Percentiles rank a stretch among this genome's conserved stretches.
Conservation (phyloP, 2,888 invertebrate genomes). For the Dioctria rufipes region DNA sequence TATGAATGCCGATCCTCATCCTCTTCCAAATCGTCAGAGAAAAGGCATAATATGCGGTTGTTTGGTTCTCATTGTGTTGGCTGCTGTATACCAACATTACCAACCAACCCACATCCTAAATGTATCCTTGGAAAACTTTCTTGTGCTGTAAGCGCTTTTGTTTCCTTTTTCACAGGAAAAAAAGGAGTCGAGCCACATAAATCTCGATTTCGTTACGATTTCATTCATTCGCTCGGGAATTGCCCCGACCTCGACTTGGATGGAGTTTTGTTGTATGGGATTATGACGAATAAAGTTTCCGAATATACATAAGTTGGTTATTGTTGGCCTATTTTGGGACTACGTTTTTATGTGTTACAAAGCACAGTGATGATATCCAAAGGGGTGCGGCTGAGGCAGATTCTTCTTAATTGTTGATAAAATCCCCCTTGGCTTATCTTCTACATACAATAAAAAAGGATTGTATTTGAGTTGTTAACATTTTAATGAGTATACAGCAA, state of each 20-base stretch:
- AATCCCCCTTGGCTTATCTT: not conserved
- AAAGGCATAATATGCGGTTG: not conserved
- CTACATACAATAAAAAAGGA: too few relatives aligned
- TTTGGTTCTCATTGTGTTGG: not conserved
- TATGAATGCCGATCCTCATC: not conserved
- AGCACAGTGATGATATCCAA: too few relatives aligned
- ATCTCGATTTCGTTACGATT: constrained; percentile 13
- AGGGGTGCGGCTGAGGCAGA: not conserved
- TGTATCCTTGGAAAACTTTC: not conserved
- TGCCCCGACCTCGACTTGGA: constrained; percentile 9
- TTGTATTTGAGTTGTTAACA: too few relatives aligned
- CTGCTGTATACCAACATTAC: not conserved
- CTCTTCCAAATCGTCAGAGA: not conserved
- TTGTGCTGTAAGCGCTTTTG: not conserved
- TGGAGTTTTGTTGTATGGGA: not conserved
- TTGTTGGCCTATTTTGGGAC: constrained; percentile 8
- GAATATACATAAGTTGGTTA: constrained; percentile 1
- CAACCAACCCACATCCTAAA: not conserved
- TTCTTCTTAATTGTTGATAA: constrained; percentile 6
- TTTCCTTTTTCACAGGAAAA: not conserved
- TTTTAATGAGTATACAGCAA: too few relatives aligned
- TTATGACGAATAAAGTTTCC: constrained; percentile 6
- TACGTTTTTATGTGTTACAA: not conserved
- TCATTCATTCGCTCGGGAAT: constrained; percentile 10
- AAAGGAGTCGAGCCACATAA: constrained; percentile 13